phyloP scores from a whole-genome alignment of 1,140 invertebrate genomes.

The Lasioglossum baleicum region DNA sequence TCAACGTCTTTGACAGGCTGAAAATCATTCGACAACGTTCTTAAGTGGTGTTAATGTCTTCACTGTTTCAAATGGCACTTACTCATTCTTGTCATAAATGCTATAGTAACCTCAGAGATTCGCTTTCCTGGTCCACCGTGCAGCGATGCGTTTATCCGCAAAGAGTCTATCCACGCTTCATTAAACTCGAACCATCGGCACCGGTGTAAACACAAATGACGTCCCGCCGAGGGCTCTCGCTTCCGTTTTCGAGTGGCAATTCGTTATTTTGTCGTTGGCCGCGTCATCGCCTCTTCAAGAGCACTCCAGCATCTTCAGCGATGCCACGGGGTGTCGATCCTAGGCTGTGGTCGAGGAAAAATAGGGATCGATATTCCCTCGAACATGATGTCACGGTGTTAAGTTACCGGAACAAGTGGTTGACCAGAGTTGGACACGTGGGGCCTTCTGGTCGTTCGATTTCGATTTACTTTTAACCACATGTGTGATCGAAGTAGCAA shows the following conservation, averaged over 20 bases:
- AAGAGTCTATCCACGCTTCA: slow-evolving; percentile 62
- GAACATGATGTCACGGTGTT: not conserved
- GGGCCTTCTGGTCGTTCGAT: too few species aligned
- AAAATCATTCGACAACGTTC: too few species aligned
- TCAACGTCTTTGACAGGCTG: too few species aligned
- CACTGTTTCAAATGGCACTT: too few species aligned
- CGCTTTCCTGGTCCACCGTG: too few species aligned
- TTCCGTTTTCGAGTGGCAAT: slow-evolving; percentile 50
- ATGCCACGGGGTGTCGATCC: not conserved
- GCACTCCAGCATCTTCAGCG: slow-evolving; percentile 19
- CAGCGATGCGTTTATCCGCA: not conserved
- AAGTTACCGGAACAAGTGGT: too few species aligned
- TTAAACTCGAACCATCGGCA: slow-evolving; percentile 61
- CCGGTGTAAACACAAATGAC: slow-evolving; percentile 71
- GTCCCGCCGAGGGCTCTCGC: slow-evolving; percentile 55
- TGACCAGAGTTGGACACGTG: too few species aligned
- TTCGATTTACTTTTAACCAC: too few species aligned
- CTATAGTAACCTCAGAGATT: too few species aligned
- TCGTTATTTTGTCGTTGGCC: slow-evolving; percentile 46
- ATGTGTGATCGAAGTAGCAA: too few species aligned
- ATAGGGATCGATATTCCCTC: not conserved
- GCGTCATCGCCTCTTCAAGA: slow-evolving; percentile 35
- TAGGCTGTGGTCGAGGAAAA: not conserved
- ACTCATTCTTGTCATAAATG: too few species aligned
- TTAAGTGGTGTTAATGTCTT: too few species aligned